Evolutionary conservation across 2,888 invertebrate genomes (phyloP), one percentile per base, ranked within the genome.

Genomic region (Zelleria hepariella): DNA sequence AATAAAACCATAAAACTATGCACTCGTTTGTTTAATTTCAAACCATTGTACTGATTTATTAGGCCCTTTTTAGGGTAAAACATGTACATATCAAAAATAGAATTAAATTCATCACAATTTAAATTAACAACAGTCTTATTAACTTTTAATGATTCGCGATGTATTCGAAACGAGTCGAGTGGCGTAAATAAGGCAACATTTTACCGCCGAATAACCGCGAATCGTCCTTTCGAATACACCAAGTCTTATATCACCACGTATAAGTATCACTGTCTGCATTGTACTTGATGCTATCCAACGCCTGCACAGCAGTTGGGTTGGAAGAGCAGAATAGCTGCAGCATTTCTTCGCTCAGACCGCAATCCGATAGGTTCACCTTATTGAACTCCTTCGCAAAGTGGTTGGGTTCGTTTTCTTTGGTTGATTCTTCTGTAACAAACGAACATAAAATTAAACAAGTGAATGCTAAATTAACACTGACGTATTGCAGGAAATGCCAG

Each of bases 331-430:
- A 93, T 61, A 91, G 88, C 65, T 91, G 90, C n/a, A 94, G 77
- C 72, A 93, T 84, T 24, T 86, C 83, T 6, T 90, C 80, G 64
- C 84, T 91, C 27, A 96, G 87, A 5, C 97, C 97, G 74, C 96
- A 96, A 77, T 96, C 97, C 0, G 94, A 94, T n/a, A 97, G 89
- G 80, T 95, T 96, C 79, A 95, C 95, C 70, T 94, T 92, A 57
- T 93, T 93, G 81, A 97, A 96, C 1, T 94, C 93, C 73, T 82
- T 90, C 67, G 83, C 84, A 66, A 85, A 90, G 68, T 86, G 80
- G 66, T 84, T 89, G 18, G 89, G 82, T 59, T 84, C 81, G 58
- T 90, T 84, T 61, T 84, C 82, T 70, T 88, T 89, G n/a, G 82
- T 73, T 20, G 83, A 78, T 67, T 89, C 86, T 63, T 82, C 91